These are phyloP conservation scores for Apostichopus leukothele DNA, from an alignment of 53 echinoderm and acorn worm species.

Conservation along the genomic window DNA sequence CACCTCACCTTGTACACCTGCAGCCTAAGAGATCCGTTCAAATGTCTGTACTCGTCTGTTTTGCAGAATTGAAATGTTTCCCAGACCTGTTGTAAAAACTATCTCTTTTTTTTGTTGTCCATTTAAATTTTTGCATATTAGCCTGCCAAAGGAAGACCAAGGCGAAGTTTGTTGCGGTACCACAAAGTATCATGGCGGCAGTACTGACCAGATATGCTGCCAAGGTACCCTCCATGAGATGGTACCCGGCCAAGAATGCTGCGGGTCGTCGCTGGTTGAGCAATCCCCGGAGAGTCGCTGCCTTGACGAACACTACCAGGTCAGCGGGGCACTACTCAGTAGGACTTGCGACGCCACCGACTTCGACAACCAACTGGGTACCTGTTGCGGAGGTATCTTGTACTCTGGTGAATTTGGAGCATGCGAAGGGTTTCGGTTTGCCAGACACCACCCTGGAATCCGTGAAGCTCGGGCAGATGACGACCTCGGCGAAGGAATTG, in stretches of 20 bases:
- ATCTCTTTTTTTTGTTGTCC: neutral
- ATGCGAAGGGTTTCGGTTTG: neutral
- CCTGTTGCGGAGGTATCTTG: slow-evolving; percentile 16
- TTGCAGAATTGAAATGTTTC: no score
- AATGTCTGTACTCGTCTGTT: no score
- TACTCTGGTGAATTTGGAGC: slow-evolving; percentile 5
- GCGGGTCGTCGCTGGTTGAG: slow-evolving; percentile 8
- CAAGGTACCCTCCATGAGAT: slow-evolving; percentile 13
- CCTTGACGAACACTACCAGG: neutral
- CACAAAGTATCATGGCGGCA: neutral
- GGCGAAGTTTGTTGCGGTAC: slow-evolving; percentile 21
- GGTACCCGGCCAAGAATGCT: neutral
- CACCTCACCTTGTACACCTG: no score
- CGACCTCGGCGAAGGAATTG: no score
- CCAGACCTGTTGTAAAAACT: no score
- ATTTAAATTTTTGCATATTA: neutral
- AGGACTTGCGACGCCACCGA: neutral
- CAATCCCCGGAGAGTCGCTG: neutral
- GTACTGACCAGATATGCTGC: neutral
- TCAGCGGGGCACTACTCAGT: neutral
- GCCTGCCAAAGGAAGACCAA: neutral
- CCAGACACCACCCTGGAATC: neutral
- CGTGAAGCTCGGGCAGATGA: neutral
- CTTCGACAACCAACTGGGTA: neutral
- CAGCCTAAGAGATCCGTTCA: no score